Evolutionary conservation across 2,113 vertebrate genomes (phyloP).

Genomic region (Alouatta palliata): DNA sequence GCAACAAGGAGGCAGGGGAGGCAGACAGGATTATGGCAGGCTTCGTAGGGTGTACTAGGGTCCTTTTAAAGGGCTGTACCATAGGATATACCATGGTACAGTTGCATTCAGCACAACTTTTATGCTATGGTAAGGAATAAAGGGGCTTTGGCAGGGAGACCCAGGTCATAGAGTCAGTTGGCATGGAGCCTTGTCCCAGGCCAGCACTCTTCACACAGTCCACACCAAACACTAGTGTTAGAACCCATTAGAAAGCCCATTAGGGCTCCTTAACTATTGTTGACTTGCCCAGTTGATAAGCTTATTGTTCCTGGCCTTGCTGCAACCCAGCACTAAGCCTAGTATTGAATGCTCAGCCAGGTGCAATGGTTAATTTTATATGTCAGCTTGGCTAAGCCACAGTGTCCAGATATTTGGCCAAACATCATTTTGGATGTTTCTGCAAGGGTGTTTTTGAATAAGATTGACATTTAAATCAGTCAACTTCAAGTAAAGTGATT

Average conservation of each 20-base stretch:
- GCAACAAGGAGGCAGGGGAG: neutral
- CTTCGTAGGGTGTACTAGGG: neutral
- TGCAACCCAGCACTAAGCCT: neutral
- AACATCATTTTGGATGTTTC: neutral
- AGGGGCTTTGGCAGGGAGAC: neutral
- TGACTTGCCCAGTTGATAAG: neutral
- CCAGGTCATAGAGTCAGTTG: neutral
- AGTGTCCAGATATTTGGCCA: neutral
- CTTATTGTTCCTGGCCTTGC: neutral
- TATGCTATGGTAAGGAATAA: neutral
- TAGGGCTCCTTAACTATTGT: neutral
- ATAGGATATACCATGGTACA: accelerated
- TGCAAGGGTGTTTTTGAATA: neutral
- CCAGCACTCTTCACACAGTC: neutral
- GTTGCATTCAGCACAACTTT: neutral
- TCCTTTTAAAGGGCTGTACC: neutral
- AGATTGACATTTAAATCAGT: neutral
- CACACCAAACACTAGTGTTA: neutral
- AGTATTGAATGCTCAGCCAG: neutral
- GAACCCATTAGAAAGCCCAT: neutral
- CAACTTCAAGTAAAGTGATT: neutral
- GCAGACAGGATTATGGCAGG: neutral
- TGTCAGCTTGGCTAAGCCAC: neutral
- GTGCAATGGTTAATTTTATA: neutral
- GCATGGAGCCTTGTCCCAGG: neutral